Evolutionary conservation across 2,888 invertebrate genomes (phyloP), one percentile per base, ranked within the genome.

Genomic region (Silvanus unidentatus): DNA sequence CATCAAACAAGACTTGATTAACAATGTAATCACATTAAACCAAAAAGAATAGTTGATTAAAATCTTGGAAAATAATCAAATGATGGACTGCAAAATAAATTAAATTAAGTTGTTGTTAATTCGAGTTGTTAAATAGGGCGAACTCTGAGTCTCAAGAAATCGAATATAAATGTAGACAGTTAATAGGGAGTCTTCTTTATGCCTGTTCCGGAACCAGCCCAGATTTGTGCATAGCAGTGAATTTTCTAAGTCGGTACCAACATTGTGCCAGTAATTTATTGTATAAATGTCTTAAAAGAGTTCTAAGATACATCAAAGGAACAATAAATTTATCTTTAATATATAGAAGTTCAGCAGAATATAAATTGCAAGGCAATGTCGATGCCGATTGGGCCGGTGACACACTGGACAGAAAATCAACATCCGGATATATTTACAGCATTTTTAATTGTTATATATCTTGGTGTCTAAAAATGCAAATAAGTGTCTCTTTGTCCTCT

Each of bases 401-500:
- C 22, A n/a, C 22, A 11, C 30, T 11, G 11, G 39, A 56, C 11
- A 40, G 60, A 40, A 53, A 48, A 40, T 61, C 60, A 2, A 52
- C 49, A 2, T 54, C 55, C 6, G 63, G 60, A 1, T 57, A 48
- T 41, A 40, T 56, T 5, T 59, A 57, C 36, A 52, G 40, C 8
- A 36, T 51, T 13, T 44, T 48, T 48, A 53, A 55, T 37, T 57
- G 54, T 30, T 43, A 52, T 32, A 52, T 63, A 12, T 47, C 52
- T 15, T 65, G 65, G 64, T 48, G 47, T 32, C 54, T 54, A 43
- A 52, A 55, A 50, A 52, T 53, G 52, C 56, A 58, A 47, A 28
- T 27, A 16, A 47, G 49, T 40, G 59, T 65, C 10, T 54, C 59
- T 0, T 32, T 62, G 8, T 63, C 61, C 3, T 62, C 60, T 0